phyloP scores from a whole-genome alignment of 2,888 invertebrate species.

The Yponomeuta cagnagella region DNA sequence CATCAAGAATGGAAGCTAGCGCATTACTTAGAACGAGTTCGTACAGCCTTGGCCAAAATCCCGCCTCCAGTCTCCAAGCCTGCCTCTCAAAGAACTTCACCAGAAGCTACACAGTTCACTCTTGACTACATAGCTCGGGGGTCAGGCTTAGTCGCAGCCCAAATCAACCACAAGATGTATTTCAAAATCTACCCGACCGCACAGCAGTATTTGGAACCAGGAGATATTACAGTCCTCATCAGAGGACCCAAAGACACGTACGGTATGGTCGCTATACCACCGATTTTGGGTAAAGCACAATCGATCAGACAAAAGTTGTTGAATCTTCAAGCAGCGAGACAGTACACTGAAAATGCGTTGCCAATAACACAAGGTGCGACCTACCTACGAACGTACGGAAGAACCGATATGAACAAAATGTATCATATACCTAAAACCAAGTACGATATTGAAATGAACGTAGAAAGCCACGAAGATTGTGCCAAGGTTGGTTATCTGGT shows the following conservation, averaged over 20 bases:
- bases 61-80: constrained; percentile 58
- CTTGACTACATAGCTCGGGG: constrained; percentile 76
- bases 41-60: constrained; percentile 57
- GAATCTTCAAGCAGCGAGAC: constrained; percentile 51
- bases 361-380: constrained; percentile 64
- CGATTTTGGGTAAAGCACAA: constrained; percentile 65
- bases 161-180: constrained; percentile 68
- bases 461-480: constrained; percentile 61
- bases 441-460: constrained; percentile 70
- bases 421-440: constrained; percentile 65
- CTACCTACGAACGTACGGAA: constrained; percentile 61
- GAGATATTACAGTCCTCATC: constrained; percentile 65
- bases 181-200: constrained; percentile 77
- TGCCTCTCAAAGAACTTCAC: constrained; percentile 48
- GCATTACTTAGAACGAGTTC: constrained; percentile 68
- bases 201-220: constrained; percentile 64
- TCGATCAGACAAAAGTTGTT: constrained; percentile 61
- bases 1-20: constrained; percentile 75
- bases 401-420: constrained; percentile 64
- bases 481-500: constrained; percentile 71
- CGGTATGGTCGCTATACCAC: constrained; percentile 60
- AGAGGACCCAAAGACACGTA: constrained; percentile 66
- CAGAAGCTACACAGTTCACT: constrained; percentile 54
- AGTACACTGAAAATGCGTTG: constrained; percentile 53
- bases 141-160: constrained; percentile 76